These are phyloP conservation scores for Danionella dracula DNA, from an alignment of 2,797 vertebrate genomes.

Conservation along the genomic window DNA sequence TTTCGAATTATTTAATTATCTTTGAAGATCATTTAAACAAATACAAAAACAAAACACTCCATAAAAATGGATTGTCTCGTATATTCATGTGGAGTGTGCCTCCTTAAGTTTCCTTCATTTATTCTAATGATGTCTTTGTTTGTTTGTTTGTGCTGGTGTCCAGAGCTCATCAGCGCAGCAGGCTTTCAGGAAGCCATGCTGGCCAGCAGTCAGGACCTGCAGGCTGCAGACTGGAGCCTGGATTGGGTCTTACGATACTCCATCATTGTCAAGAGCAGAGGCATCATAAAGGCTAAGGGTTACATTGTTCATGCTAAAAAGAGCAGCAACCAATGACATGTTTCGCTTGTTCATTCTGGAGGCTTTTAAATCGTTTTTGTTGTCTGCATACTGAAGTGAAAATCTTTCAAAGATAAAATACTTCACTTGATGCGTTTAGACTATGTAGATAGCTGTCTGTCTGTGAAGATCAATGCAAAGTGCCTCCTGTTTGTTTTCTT, in stretches of 20 bases:
- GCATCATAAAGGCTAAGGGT: conserved; percentile 98
- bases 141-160: conserved; percentile 17
- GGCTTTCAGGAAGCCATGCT: conserved; percentile 84
- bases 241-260: conserved; percentile 97
- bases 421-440: neutral
- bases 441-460: conserved; percentile 12
- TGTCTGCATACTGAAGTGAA: neutral
- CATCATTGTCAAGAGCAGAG: conserved; percentile 94
- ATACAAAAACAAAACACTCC: too few species aligned
- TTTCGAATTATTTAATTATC: too few species aligned
- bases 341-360: neutral
- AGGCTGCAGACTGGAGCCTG: conserved; percentile 78
- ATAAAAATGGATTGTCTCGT: too few species aligned
- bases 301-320: conserved; percentile 90
- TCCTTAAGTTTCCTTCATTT: neutral
- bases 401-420: neutral
- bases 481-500: conserved; percentile 52
- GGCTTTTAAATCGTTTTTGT: neutral
- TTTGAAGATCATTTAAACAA: too few species aligned
- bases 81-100: too few species aligned
- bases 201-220: conserved; percentile 74
- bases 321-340: conserved; percentile 59
- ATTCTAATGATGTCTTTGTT: neutral
- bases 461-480: conserved; percentile 42
- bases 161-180: conserved; percentile 87